Base-by-base conservation (phyloP, 2,888 invertebrate species). In the Cataglyphis albicans region DNA sequence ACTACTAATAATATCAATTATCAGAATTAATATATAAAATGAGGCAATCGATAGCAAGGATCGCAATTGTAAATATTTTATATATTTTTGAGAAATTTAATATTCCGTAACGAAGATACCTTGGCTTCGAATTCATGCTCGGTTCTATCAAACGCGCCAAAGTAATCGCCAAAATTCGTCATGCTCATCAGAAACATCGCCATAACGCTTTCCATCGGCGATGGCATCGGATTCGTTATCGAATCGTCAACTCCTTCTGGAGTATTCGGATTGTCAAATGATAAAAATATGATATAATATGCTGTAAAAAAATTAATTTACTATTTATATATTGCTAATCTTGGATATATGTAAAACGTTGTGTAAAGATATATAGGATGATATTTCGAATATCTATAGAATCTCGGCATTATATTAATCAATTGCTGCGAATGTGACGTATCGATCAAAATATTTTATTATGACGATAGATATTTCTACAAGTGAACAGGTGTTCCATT, bases 121-220 rank as follows among this genome's bases (percentile, higher is more conserved):
- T 99, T 99, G 18, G 98, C 98, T 92, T 98, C 97, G 86, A 97
- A 96, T 93, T 98, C 98, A 94, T 99, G 98, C 91, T 98, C 97
- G 0, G 99, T 98, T 89, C 97, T 96, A 88, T 97, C 97, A 94
- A 99, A 98, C 0, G 98, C 98, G 48, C 97, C 97, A 93, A 98
- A 99, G 93, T 99, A 98, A 93, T 98, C 98, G 0, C 98, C 98
- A 94, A 99, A 99, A 90, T 99, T 99, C 1, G 99, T 98, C 91
- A 99, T 96, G 0, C 99, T 99, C 98, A 99, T 99, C 78, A 99
- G 96, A 94, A 99, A 99, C 98, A 99, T 99, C 0, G 98, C 98
- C 96, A 99, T 98, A 52, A 99, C 96, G 21, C 99, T 98, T 95
- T 99, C 99, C 95, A 98, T 97, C 0, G 99, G 98, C 38, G 98